Evolutionary conservation across 2,113 vertebrate genomes (phyloP), one percentile per base, ranked within the genome.

Genomic region (Misgurnus mizolepis): DNA sequence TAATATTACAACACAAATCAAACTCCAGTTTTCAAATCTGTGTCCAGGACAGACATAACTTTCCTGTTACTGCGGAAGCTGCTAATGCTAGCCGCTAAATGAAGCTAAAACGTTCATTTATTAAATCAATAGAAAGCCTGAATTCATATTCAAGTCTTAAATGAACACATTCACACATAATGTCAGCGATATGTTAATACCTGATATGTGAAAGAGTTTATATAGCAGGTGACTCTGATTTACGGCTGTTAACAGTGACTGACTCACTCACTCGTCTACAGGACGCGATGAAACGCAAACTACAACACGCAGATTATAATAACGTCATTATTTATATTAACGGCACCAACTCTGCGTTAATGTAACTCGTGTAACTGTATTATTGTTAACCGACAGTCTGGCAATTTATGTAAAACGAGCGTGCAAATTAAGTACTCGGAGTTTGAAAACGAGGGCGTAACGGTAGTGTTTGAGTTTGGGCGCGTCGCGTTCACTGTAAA

Each of bases 11-110:
- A 2, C 7, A 47, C 45, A 8, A 7, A 5, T 56, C 12, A 4
- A 56, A 39, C 18, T n/a, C 0, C 5, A 15, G 47, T 14, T n/a
- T 12, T 18, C 10, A 34, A 8, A 9, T 27, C 12, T 50, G 22
- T 55, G 1, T n/a, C 12, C 49, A 5, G 6, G 4, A n/a, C 55
- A 56, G 47, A 39, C 27, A 70, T 6, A 56, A 34, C 27, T 34
- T 34, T 34, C 27, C 50, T 41, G 50, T 71, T 55, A 40, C 40
- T 55, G 68, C 68, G 50, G 68, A 71, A 71, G 50, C 68, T 53
- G 68, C 68, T 71, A 56, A 71, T 12, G 68, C 50, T 71, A 71
- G 50, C 50, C 45, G 67, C 12, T 34, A 34, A 6, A 50, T 17
- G 14, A 39, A 4, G 47, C 47, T 10, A 53, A 9, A 45, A 45